Base-by-base conservation (phyloP, 2,888 invertebrate species). In the Drosophila melanosoma region DNA sequence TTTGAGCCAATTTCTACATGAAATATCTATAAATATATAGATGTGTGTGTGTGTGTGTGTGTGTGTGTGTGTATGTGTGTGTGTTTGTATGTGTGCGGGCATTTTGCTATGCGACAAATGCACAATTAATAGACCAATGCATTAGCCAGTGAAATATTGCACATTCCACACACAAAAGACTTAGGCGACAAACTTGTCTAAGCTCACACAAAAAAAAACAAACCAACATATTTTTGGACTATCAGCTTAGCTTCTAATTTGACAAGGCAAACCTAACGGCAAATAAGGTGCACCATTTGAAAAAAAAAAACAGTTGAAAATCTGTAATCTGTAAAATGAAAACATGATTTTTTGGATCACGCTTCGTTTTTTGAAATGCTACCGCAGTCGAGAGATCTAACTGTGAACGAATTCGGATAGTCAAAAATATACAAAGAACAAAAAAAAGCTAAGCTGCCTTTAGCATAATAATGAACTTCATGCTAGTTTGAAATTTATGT, bases 281-380 rank as follows among this genome's bases (percentile, higher is more conserved):
- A 76, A 56, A 45, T 65, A 62, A 79, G 74, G 58, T 73, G 66
- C 70, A 81, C 66, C 71, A 81, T 75, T 85, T 71, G 86, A 85
- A 87, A 87, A 36, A 23, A 36, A 15, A 36, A 23, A 36, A 15
- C 33, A 15, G 8, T 7, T 20, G 11, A 54, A 20, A 65, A 63
- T 54, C 29, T 62, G 57, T 85, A 82, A 87, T 85, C 79, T 85
- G 82, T 62, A 52, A 71, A 69, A 72, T 49, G 64, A 58, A 77
- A 82, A 82, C 88, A 87, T 87, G 87, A 80, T 71, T 72, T 76
- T 67, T 69, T 40, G 54, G 72, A 76, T 87, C 84, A 83, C 82
- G 80, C 75, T 78, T 69, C 60, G 57, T 51, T 71, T 74, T 71
- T 74, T 71, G 40, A 66, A 74, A 74, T 59, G 72, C 82, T 72